Evolutionary conservation across 1,140 invertebrate species (phyloP), one percentile per base, ranked within the genome.

Genomic region (Sitophilus oryzae): DNA sequence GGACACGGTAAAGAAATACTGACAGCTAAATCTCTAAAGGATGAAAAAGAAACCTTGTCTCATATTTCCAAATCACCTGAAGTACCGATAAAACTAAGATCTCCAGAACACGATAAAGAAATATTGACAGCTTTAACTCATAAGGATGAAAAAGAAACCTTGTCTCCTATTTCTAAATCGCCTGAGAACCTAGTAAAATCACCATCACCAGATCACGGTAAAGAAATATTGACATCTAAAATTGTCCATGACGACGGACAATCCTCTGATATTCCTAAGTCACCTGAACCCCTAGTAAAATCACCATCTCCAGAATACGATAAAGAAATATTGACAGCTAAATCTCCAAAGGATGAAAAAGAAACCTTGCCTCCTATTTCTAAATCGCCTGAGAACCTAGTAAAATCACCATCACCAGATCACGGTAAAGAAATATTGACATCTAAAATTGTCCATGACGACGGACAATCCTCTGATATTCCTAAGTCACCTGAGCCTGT

Each of bases 401-500:
- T 16, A 14, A 40, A 40, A 15, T 40, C 37, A 40, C 14, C 37
- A 14, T 11, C 6, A 15, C 37, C 1, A 14, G 18, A 40, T 14
- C 18, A 11, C 1, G 11, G 11, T 6, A 0, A 14, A 0, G 8
- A 1, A 10, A 1, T 0, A 10, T 8, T 14, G 6, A 8, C n/a
- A 40, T 40, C 14, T 10, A 11, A 11, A 15, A 6, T 40, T 6
- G 14, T 15, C 6, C 6, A 6, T 15, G 18, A 40, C n/a, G 8
- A 14, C n/a, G 37, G 18, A 8, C 8, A 8, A 15, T 40, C 37
- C 18, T 14, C n/a, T 11, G 37, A 40, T 6, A 0, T 40, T 15
- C 37, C 37, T 40, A 40, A 40, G 14, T 40, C 37, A 40, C 37
- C 37, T 40, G 37, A 10, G 14, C 37, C 18, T 40, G n/a, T n/a